Evolutionary conservation across 2,113 vertebrate genomes (phyloP), one percentile per base, ranked within the genome.

Genomic region (Stegastes partitus): DNA sequence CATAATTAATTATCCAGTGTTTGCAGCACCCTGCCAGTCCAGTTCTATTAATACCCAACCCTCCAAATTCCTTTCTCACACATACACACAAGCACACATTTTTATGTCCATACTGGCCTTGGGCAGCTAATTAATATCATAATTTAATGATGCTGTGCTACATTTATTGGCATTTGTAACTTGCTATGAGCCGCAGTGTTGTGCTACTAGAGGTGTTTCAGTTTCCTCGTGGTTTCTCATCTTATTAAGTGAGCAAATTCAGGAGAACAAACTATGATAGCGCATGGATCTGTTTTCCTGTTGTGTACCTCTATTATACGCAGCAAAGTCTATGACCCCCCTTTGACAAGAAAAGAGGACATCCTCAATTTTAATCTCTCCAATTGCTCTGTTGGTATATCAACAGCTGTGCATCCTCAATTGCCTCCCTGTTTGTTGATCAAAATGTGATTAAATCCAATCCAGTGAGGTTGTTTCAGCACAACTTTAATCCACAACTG

Each of bases 1-100:
- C 42, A 73, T 91, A 91, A 92, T 91, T 86, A 93, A 93, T 93
- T 85, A 89, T 72, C 78, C 73, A 78, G 54, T 66, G 77, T 83
- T 74, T 89, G 79, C 72, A 81, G 85, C 87, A 66, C 71, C 68
- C 77, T 81, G 84, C 66, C 68, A 82, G 68, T 83, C 69, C 49
- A 26, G 44, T 55, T 85, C 84, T 88, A 90, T 90, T 79, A 84
- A 86, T 89, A 83, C 69, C 25, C 64, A 70, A 68, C 77, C 63
- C 44, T 56, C 51, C 5, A 39, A 77, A 82, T 68, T 23, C 69
- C 73, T 68, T 12, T 68, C 74, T 67, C 64, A 34, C 47, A 67
- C 63, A 71, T 65, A 55, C 63, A 82, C 57, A 74, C 39, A 59
- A 8, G 3, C 69, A 64, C 66, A 64, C n/a, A 21, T 53, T 76